Evolutionary conservation across 2,888 invertebrate species (phyloP), one percentile per base, ranked within the genome.

Genomic region (Emmelina monodactyla): DNA sequence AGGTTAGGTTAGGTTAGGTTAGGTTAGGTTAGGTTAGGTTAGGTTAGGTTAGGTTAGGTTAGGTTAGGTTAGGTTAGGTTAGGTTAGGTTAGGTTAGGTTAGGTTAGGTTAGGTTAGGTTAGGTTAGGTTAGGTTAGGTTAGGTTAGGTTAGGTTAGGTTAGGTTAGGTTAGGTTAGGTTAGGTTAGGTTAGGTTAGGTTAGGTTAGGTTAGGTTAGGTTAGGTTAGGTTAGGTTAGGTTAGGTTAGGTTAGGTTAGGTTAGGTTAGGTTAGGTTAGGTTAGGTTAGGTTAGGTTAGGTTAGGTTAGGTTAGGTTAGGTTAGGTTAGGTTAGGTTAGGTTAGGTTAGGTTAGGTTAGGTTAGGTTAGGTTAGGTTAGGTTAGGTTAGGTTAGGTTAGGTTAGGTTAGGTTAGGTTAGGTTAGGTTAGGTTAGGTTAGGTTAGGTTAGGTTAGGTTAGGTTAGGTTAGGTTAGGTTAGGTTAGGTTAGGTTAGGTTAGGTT

Each of bases 61-160:
- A 37, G 38, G 41, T 41, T 42, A 43, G 42, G 42, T 42, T 40
- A 40, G 45, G 45, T 44, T 44, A 41, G 39, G 40, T 40, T 41
- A 40, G 38, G 42, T 43, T 43, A 40, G 42, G 41, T 39, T 42
- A 35, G 35, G 38, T 35, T 35, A 38, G 32, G 25, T 25, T 25
- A n/a, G n/a, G n/a, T n/a, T n/a, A n/a, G n/a, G n/a, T n/a, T n/a
- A n/a, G n/a, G 38, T 35, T 35, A 39, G 32, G 35, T 41, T 35
- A 37, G 38, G 34, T 38, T 38, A 38, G 38, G 37, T 40, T 37
- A 36, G 36, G 39, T 39, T 39, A 38, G 38, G 39, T 39, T 37
- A 37, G 40, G 37, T 40, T 37, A 35, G 35, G 37, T 40, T 37
- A 38, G 35, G 33, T 35, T 38, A 38, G 38, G 38, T 38, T 38